Percentiles rank a stretch among this genome's conserved stretches.
Evolutionary conservation across 1,140 invertebrate genomes (phyloP).

Genomic region (Lepidurus apus): DNA sequence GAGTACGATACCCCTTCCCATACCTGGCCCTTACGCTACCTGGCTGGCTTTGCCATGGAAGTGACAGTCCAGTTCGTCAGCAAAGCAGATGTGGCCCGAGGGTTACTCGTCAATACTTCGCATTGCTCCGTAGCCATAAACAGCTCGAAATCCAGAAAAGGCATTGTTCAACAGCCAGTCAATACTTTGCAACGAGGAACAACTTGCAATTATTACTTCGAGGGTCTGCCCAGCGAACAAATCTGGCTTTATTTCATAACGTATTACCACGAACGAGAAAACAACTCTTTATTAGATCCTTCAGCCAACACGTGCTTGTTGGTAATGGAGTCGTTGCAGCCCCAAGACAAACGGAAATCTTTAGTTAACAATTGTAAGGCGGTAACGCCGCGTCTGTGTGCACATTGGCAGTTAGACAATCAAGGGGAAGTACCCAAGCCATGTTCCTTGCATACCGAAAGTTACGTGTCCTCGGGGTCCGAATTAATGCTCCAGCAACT

Average conservation of each 20-base stretch:
- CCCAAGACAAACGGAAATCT: not conserved
- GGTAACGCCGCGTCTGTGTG: conserved; percentile 13
- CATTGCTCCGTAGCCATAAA: conserved; percentile 49
- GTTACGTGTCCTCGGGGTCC: conserved; percentile 24
- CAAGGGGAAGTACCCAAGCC: not conserved
- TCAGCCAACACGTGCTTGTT: not conserved
- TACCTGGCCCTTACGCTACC: conserved; percentile 65
- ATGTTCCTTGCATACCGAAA: conserved; percentile 1
- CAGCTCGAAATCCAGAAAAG: conserved; percentile 61
- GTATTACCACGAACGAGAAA: conserved; percentile 42
- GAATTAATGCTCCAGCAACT: not conserved
- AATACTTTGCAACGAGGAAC: conserved; percentile 50
- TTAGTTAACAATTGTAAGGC: not conserved
- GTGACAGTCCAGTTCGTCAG: conserved; percentile 66
- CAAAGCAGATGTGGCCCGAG: conserved; percentile 65
- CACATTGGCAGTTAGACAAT: conserved; percentile 24
- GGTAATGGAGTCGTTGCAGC: not conserved
- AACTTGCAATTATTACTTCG: conserved; percentile 55
- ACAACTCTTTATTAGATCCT: not conserved
- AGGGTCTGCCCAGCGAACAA: conserved; percentile 63
- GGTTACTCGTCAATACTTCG: conserved; percentile 57
- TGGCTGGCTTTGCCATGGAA: conserved; percentile 73
- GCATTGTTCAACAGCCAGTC: conserved; percentile 50
- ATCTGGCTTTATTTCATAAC: conserved; percentile 80
- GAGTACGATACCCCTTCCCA: conserved; percentile 70